These are phyloP conservation scores for Malaclemys terrapin DNA, from an alignment of 2,113 vertebrate genomes.

Conservation along the genomic window DNA sequence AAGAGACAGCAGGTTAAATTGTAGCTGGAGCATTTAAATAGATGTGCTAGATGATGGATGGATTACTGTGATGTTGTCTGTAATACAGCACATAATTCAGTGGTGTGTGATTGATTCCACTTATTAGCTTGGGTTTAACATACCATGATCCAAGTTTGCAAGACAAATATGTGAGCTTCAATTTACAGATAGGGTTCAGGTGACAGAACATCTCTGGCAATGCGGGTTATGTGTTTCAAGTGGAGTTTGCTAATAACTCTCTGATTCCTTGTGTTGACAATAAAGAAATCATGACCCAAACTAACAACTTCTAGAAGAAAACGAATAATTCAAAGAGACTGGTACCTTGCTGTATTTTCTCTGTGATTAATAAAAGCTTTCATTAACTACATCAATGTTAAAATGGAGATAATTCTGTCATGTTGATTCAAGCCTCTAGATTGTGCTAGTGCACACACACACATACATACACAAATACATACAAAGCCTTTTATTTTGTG, in stretches of 20 bases:
- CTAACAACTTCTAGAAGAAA: slow-evolving; percentile 46
- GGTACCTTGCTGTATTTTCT: not conserved
- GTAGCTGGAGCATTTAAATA: not conserved
- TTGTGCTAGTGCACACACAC: not conserved
- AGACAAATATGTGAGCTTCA: slow-evolving; percentile 26
- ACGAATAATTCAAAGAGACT: slow-evolving; percentile 23
- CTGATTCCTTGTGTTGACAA: slow-evolving; percentile 25
- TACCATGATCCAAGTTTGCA: slow-evolving; percentile 32
- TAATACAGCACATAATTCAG: not conserved
- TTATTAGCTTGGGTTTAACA: slow-evolving; percentile 27
- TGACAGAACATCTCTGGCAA: slow-evolving; percentile 36
- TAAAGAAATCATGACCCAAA: slow-evolving; percentile 52
- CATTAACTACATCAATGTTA: slow-evolving; percentile 35
- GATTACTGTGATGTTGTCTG: not conserved
- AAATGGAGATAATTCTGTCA: not conserved
- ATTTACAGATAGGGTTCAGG: slow-evolving; percentile 33
- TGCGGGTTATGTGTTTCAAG: slow-evolving; percentile 39
- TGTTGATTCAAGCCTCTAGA: not conserved
- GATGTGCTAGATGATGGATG: not conserved
- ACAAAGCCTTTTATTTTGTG: not conserved
- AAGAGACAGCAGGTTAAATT: not conserved
- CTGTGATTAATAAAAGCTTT: slow-evolving; percentile 39
- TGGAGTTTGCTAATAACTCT: slow-evolving; percentile 49
- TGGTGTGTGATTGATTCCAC: not conserved
- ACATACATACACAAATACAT: not conserved